These are phyloP conservation scores for Gonatopus flavifemur DNA, from an alignment of 1,140 invertebrate genomes.

Conservation along the genomic window DNA sequence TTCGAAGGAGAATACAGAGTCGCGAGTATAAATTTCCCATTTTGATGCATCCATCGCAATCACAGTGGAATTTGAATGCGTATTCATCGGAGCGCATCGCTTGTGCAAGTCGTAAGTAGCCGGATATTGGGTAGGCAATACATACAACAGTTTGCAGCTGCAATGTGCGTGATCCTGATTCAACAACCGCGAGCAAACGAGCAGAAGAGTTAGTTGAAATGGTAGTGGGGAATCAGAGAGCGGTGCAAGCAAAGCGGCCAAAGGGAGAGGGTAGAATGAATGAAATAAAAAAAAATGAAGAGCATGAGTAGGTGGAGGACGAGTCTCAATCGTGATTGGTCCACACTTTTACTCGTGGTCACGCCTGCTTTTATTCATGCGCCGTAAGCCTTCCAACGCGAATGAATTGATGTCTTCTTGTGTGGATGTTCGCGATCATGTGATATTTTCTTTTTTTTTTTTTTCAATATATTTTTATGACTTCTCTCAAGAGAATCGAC, in stretches of 20 bases:
- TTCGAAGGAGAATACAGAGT: too few species aligned
- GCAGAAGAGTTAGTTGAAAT: background rate
- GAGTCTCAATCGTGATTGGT: conserved; percentile 44
- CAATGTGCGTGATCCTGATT: conserved; percentile 41
- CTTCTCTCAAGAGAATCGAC: too few species aligned
- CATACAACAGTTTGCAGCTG: conserved; percentile 10
- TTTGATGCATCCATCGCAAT: too few species aligned
- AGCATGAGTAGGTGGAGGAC: conserved; percentile 29
- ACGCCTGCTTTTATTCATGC: conserved; percentile 45
- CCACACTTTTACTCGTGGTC: conserved; percentile 30
- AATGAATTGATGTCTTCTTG: too few species aligned
- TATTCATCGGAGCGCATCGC: conserved; percentile 19
- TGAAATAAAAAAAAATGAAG: conserved; percentile 26
- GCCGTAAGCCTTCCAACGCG: too few species aligned
- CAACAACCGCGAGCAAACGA: conserved; percentile 26
- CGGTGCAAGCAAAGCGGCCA: conserved; percentile 12
- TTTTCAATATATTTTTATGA: too few species aligned
- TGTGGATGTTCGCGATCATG: too few species aligned
- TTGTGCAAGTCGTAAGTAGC: conserved; percentile 18
- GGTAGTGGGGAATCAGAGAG: conserved; percentile 41
- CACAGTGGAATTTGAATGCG: too few species aligned
- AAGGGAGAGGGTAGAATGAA: conserved; percentile 19
- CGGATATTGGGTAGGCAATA: conserved; percentile 8
- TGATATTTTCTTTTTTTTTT: too few species aligned
- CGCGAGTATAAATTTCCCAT: too few species aligned